Percentiles rank a stretch among this genome's conserved stretches.
Conservation (phyloP, 2,797 vertebrate species). For the Hoplostethus mediterraneus region DNA sequence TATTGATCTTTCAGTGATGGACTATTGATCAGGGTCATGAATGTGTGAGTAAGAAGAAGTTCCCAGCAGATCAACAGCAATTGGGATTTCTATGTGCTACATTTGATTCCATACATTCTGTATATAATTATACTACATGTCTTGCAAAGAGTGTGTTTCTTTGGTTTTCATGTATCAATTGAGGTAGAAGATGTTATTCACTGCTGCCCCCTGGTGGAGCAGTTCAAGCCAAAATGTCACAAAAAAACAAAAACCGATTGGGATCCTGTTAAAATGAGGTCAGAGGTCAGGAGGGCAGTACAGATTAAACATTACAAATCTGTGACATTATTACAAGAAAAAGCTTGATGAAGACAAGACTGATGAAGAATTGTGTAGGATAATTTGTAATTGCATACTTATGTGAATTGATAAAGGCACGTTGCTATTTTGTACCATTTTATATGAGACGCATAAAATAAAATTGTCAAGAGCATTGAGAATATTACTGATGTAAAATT, state of each 20-base stretch:
- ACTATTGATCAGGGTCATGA: slow-evolving; percentile 1
- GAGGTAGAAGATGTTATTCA: slow-evolving; percentile 10
- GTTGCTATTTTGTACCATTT: too few relatives aligned
- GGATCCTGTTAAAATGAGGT: too few relatives aligned
- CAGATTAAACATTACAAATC: too few relatives aligned
- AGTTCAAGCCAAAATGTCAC: neutral
- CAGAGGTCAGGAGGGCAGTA: too few relatives aligned
- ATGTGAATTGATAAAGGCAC: too few relatives aligned
- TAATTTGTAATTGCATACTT: too few relatives aligned
- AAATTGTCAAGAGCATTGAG: too few relatives aligned
- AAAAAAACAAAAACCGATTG: neutral
- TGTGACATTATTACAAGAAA: too few relatives aligned
- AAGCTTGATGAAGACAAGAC: too few relatives aligned
- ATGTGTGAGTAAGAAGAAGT: slow-evolving; percentile 4
- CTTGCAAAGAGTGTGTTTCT: neutral
- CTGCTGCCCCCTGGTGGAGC: slow-evolving; percentile 53
- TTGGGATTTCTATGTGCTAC: neutral
- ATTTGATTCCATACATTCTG: neutral
- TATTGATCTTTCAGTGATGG: neutral
- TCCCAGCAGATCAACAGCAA: neutral
- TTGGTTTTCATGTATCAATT: neutral
- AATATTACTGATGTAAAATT: too few relatives aligned
- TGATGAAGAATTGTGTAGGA: too few relatives aligned
- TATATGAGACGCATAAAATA: too few relatives aligned
- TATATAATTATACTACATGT: neutral